phyloP scores from a whole-genome alignment of 2,888 invertebrate genomes.

The Halictus quadricinctus region DNA sequence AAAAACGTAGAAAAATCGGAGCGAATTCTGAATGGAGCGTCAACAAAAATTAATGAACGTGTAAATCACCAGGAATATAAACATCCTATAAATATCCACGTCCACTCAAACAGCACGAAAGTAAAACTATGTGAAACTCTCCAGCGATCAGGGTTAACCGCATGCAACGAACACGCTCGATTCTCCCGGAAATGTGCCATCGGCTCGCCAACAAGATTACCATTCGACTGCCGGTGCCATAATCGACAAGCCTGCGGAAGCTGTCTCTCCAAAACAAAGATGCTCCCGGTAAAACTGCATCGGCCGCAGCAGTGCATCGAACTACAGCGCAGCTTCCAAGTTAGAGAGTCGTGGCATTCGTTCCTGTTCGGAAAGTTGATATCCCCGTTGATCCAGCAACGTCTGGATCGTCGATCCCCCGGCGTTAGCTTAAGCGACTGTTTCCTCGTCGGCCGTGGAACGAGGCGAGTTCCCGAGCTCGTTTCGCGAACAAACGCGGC shows the following conservation, averaged over 20 bases:
- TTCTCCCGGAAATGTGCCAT: background rate
- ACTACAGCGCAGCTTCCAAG: background rate
- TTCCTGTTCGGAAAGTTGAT: slow-evolving; percentile 55
- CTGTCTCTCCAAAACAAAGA: slow-evolving; percentile 1
- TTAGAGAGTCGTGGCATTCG: slow-evolving; percentile 8
- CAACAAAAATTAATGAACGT: too few relatives aligned
- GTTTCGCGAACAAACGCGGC: slow-evolving; percentile 47
- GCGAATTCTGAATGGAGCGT: too few relatives aligned
- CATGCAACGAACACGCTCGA: too few relatives aligned
- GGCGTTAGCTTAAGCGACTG: slow-evolving; percentile 68
- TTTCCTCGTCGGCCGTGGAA: slow-evolving; percentile 52
- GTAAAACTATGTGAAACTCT: background rate
- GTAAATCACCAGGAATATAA: too few relatives aligned
- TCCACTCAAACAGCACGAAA: background rate
- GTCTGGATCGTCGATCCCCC: slow-evolving; percentile 7
- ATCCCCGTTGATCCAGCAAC: slow-evolving; percentile 58
- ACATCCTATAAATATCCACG: background rate
- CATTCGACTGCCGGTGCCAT: background rate
- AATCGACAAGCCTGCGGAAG: background rate
- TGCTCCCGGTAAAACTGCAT: background rate
- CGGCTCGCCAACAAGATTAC: background rate
- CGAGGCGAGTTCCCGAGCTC: slow-evolving; percentile 61
- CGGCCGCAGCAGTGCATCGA: background rate
- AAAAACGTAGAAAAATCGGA: too few relatives aligned
- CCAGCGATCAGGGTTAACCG: background rate